Base-by-base conservation (phyloP, 2,113 vertebrate species). In the Elephantulus edwardii region DNA sequence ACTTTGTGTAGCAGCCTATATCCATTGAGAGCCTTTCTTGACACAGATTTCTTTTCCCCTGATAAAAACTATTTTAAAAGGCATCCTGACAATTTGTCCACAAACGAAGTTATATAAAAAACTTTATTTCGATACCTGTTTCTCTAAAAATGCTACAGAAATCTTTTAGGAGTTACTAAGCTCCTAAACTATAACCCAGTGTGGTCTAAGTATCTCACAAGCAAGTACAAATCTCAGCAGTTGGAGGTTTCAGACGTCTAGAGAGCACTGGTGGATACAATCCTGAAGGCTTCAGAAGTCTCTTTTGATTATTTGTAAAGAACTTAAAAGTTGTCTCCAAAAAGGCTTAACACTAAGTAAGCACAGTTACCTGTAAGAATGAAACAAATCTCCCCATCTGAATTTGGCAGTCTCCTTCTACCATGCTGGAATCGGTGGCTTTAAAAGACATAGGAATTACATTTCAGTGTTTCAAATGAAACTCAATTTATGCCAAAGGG, bases 301-400 rank as follows among this genome's bases (percentile, higher is more conserved):
- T 50, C 14, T 50, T 50, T 50, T 50, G 48, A 10, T 50, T 50
- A 10, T 50, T 86, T 52, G 28, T 24, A 62, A 74, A 28, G 74
- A 30, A 77, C 81, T n/a, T n/a, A n/a, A n/a, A n/a, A n/a, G n/a
- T n/a, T n/a, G n/a, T n/a, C n/a, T n/a, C n/a, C n/a, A n/a, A n/a
- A n/a, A 83, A 92, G 40, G 3, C 6, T 79, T 8, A 83, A 66
- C 8, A 74, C 28, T 82, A 93, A 83, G 38, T 56, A 85, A 93
- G 86, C 85, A 54, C 35, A 86, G 33, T 95, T 97, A 99, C 99
- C 98, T 99, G 99, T 79, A 99, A 97, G 88, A 99, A 99, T n/a
- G 99, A 99, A 97, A 99, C 98, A 95, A 99, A 99, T 97, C 99
- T 98, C 85, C 99, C 99, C 98, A 99, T 99, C 90, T 99, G 99